Evolutionary conservation across 2,797 vertebrate genomes (phyloP).

Genomic region (Chlorospingus flavigularis): DNA sequence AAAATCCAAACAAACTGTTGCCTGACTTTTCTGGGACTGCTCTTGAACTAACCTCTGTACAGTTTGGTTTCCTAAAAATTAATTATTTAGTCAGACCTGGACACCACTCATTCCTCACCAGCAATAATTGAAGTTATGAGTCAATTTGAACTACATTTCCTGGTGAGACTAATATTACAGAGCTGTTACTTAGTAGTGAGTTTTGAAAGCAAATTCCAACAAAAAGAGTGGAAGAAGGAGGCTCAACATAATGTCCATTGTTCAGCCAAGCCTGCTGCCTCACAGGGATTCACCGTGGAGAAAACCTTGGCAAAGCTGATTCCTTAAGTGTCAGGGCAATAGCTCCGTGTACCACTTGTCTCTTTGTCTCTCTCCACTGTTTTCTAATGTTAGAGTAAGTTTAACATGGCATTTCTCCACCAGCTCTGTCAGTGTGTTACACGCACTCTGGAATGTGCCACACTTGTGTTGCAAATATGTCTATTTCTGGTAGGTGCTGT

Average conservation of each 20-base stretch:
- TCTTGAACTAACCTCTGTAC: not conserved
- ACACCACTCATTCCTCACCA: not conserved
- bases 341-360: not conserved
- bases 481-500: rapidly evolving
- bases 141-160: not conserved
- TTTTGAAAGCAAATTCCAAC: not conserved
- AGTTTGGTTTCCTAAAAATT: not conserved
- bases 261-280: not conserved
- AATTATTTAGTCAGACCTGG: not conserved
- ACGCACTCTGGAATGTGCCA: not conserved
- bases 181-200: not conserved
- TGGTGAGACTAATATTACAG: not conserved
- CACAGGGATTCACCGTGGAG: not conserved
- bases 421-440: not conserved
- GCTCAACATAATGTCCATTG: not conserved
- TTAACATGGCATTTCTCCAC: not conserved
- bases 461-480: not conserved
- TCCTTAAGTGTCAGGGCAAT: not conserved
- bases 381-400: not conserved
- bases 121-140: not conserved
- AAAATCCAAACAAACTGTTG: not conserved
- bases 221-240: not conserved
- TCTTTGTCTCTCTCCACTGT: not conserved
- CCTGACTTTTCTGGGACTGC: not conserved
- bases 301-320: not conserved